phyloP scores from a whole-genome alignment of 2,113 vertebrate species.

The Motacilla alba region DNA sequence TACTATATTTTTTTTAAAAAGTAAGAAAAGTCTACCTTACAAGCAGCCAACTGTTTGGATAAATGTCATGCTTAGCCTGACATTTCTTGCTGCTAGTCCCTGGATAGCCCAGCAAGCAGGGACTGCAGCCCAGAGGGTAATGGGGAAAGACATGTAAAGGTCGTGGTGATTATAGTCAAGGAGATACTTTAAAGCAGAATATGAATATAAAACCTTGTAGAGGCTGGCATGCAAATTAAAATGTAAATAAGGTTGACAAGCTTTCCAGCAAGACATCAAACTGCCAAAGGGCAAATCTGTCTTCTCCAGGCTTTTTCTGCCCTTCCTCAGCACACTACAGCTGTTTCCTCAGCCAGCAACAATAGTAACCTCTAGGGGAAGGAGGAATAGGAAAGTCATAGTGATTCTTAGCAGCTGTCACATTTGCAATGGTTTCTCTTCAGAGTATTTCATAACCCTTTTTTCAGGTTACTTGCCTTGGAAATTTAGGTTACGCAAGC shows the following conservation, averaged over 20 bases:
- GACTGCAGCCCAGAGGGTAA: not conserved
- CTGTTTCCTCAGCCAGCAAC: not conserved
- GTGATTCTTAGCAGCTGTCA: constrained; percentile 32
- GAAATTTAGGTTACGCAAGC: not conserved
- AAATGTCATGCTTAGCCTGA: constrained; percentile 24
- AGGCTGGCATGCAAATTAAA: constrained; percentile 23
- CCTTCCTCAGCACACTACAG: not conserved
- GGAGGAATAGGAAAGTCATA: not conserved
- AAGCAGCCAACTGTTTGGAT: not conserved
- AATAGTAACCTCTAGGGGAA: not conserved
- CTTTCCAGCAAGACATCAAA: constrained; percentile 11
- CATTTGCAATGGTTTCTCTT: not conserved
- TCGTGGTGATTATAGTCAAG: not conserved
- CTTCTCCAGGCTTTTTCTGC: not conserved
- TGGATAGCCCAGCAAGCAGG: not conserved
- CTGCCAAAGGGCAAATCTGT: constrained; percentile 1
- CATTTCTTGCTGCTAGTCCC: not conserved
- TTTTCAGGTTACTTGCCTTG: not conserved
- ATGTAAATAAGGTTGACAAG: constrained; percentile 58
- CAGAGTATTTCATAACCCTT: constrained; percentile 28
- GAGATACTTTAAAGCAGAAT: constrained; percentile 30
- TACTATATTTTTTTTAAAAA: not conserved
- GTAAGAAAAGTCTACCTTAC: not conserved
- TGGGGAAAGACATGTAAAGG: constrained; percentile 11
- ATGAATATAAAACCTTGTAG: not conserved